Base-by-base conservation (phyloP, 1,140 invertebrate genomes). In the Aplysia californica region DNA sequence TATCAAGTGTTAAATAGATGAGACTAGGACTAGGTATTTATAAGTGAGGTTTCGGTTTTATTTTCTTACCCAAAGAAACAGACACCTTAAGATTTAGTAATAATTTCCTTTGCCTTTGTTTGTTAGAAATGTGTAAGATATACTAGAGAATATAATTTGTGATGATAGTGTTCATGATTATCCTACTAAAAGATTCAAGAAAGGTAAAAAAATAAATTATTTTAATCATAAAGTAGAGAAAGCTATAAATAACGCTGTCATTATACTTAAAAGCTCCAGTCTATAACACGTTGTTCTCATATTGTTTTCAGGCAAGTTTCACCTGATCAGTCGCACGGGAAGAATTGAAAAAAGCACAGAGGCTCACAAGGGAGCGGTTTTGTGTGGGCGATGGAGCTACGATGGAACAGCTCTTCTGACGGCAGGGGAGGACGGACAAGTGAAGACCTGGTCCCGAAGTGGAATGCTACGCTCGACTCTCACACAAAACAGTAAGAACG, bases 371-470 rank as follows among this genome's bases (percentile, higher is more conserved):
- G 97, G 93, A 64, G 96, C 97, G 21, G 94, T 96, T 69, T 91
- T 97, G 3, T 92, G 93, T 56, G 89, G 89, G 1, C 83, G 90
- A 85, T 99, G 98, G 98, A 98, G 95, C 90, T 93, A 94, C 74
- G 97, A 99, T 91, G 98, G 96, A 3, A 94, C 95, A 56, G 95
- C 96, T 18, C 91, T 99, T 58, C 90, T 98, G 2, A 98, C 96
- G 86, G 96, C 94, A 85, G 97, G 97, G 1, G 97, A 99, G 92
- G 98, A 99, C 92, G 98, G 98, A 20, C 93, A 93, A 44, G 93
- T 99, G 0, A 98, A 99, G 91, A 94, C 99, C 75, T 99, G 98
- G 97, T 99, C 98, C 3, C 91, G 96, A 36, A 97, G 94, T 88
- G 97, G 97, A 64, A 97, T 99, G 93, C 90, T 99, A 3, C 92